These are phyloP conservation scores for Imbricaverruca yamaguchii DNA, from an alignment of 2,888 invertebrate species.

Conservation along the genomic window DNA sequence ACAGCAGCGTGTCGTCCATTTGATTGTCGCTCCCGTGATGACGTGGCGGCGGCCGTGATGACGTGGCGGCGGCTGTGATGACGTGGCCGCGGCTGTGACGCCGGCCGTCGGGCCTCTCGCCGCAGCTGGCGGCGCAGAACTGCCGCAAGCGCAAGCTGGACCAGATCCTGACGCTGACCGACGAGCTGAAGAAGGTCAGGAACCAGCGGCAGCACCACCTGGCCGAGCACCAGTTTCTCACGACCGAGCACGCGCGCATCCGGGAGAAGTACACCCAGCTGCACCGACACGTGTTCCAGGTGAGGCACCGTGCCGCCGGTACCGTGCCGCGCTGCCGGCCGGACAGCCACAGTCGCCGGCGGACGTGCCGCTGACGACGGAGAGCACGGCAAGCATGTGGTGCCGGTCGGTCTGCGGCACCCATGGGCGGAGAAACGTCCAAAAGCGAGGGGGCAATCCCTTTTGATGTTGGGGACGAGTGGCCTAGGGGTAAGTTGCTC, in stretches of 20 bases:
- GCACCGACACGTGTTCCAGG: constrained; percentile 86
- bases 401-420: too few species aligned
- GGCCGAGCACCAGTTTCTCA: constrained; percentile 64
- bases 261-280: constrained; percentile 80
- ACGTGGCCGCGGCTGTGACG: not conserved
- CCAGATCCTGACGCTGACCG: constrained; percentile 83
- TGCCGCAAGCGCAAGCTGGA: constrained; percentile 94
- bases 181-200: constrained; percentile 81
- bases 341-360: too few species aligned
- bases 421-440: too few species aligned
- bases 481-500: too few species aligned
- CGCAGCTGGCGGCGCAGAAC: constrained; percentile 91
- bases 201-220: constrained; percentile 69
- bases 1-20: too few species aligned
- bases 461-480: too few species aligned
- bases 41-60: not conserved
- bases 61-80: constrained; percentile 84
- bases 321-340: not conserved
- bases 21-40: too few species aligned
- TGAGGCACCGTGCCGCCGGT: constrained; percentile 40
- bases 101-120: not conserved
- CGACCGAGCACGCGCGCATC: constrained; percentile 66
- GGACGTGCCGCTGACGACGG: too few species aligned
- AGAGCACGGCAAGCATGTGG: too few species aligned
- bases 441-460: too few species aligned